A percentile compares a stretch with the other conserved stretches of the same genome.
These are phyloP conservation scores for Lasioglossum albipes DNA, from an alignment of 1,140 invertebrate species.

Conservation along the genomic window DNA sequence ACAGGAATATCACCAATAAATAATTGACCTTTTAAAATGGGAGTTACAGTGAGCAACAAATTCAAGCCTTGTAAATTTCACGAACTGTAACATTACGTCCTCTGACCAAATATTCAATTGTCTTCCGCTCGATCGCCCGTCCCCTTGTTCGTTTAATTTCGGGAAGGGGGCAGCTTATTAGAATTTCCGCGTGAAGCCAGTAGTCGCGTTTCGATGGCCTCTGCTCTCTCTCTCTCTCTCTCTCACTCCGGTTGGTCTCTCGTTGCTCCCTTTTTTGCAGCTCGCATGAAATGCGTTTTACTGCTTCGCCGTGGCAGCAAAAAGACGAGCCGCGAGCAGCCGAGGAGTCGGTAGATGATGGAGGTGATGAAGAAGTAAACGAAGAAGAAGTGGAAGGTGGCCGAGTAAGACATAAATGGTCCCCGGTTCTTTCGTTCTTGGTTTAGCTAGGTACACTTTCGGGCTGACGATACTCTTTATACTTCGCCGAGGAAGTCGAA, in stretches of 20 bases:
- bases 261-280: slow-evolving; percentile 44
- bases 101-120: no score
- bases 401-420: slow-evolving; percentile 60
- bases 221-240: no score
- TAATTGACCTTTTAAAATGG: no score
- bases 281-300: slow-evolving; percentile 64
- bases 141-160: no score
- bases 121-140: no score
- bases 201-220: slow-evolving; percentile 47
- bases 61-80: no score
- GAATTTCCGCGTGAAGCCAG: slow-evolving; percentile 56
- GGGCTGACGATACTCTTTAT: not conserved
- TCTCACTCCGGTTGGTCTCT: slow-evolving; percentile 6
- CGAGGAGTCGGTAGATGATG: slow-evolving; percentile 52
- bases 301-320: slow-evolving; percentile 53
- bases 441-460: slow-evolving; percentile 35
- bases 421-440: slow-evolving; percentile 29
- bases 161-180: slow-evolving; percentile 34
- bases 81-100: no score
- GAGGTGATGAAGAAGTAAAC: slow-evolving; percentile 63
- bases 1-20: no score
- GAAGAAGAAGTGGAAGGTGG: slow-evolving; percentile 54
- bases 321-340: slow-evolving; percentile 40
- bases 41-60: no score
- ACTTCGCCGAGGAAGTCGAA: not conserved